Evolutionary conservation across 2,113 vertebrate genomes (phyloP), one percentile per base, ranked within the genome.

Genomic region (Cynoglossus semilaevis): DNA sequence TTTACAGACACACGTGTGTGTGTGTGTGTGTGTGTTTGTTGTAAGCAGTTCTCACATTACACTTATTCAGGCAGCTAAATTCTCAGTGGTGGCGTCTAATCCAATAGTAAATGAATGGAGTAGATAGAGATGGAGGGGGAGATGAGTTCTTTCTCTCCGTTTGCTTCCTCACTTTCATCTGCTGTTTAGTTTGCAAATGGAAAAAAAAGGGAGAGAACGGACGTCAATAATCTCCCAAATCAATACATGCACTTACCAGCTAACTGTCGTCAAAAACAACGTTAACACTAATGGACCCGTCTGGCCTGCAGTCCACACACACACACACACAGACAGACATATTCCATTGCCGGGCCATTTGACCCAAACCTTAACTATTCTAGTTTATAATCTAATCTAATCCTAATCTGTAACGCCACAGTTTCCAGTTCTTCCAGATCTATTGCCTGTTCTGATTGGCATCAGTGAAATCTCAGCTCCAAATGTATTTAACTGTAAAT

Each of bases 211-310:
- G 22, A 29, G 6, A 29, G 22, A 74, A 79, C 62, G 54, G 63
- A 57, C 22, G 38, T 71, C 70, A 79, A 68, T 70, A 72, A 49
- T 46, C 72, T 79, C 64, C 44, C 58, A 60, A 70, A 87, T 89
- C 85, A 80, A 87, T 89, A 76, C 18, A 0, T 64, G 84, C 83
- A 85, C 84, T 89, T 81, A 81, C 70, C 58, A 79, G 80, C 71
- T 54, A 74, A 71, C 77, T 74, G 79, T 71, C 40, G 5, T 85
- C 76, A 71, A 71, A 76, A 71, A 57, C 72, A 72, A 63, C 58
- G 65, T 56, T 75, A 71, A 82, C 68, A 71, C 86, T 89, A 89
- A 89, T 89, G 88, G 86, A 75, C 12, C 64, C 59, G 63, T 83
- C 71, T 48, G 67, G 51, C 48, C 51, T 58, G 55, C 74, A 45